Conservation (phyloP, 64 coral and sea anemone genomes). For the Hydrozoanthus tunicans region DNA sequence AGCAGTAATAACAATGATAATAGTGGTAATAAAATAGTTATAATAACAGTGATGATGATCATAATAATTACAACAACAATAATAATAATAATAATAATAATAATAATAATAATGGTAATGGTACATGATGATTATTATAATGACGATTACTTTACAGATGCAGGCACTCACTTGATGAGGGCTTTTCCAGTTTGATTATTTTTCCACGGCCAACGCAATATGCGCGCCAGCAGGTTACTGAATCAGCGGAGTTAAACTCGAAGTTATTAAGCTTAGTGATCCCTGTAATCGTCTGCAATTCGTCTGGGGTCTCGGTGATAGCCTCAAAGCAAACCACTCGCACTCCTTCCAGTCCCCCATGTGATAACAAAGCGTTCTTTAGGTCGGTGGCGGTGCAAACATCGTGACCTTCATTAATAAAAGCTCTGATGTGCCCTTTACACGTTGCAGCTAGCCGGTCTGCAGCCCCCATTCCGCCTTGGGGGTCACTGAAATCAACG, state of each 20-base stretch:
- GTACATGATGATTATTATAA: too few relatives aligned
- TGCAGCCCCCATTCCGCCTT: conserved; percentile 51
- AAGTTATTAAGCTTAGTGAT: conserved; percentile 60
- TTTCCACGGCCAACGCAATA: conserved; percentile 36
- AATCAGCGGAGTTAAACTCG: conserved; percentile 30
- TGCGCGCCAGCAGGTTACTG: conserved; percentile 36
- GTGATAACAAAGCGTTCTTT: conserved; percentile 49
- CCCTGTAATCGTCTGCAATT: conserved; percentile 37
- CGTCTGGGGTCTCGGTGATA: conserved; percentile 40
- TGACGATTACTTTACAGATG: not conserved
- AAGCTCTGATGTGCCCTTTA: conserved; percentile 50
- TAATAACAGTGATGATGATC: too few relatives aligned
- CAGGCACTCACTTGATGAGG: conserved; percentile 23
- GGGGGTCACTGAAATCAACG: conserved; percentile 57
- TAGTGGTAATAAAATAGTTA: too few relatives aligned
- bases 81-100: too few relatives aligned
- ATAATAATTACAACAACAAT: too few relatives aligned
- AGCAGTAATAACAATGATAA: too few relatives aligned
- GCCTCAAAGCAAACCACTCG: conserved; percentile 52
- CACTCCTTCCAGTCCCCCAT: conserved; percentile 61
- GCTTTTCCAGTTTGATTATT: conserved; percentile 37
- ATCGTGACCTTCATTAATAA: conserved; percentile 57
- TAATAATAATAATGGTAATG: too few relatives aligned
- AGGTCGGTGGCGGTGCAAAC: conserved; percentile 51
- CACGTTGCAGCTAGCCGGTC: conserved; percentile 46